Base-by-base conservation (phyloP, 2,888 invertebrate species). In the Mimachlamys varia region DNA sequence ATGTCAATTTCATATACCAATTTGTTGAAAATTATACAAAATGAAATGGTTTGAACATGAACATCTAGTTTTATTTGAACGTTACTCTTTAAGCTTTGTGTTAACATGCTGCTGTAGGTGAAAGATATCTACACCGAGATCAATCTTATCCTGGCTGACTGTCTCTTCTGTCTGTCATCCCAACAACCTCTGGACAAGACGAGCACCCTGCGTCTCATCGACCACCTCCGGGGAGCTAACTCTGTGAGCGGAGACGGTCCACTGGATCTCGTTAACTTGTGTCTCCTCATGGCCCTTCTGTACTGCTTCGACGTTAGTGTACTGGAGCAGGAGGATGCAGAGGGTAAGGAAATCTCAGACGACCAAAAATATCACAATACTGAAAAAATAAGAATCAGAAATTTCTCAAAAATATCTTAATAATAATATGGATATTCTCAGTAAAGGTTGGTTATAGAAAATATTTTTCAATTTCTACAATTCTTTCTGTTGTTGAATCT, bases 241-340 rank as follows among this genome's bases (percentile, higher is more conserved):
- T 91, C 92, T 0, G 89, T 94, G 33, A 93, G 91, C 27, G 97
- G 97, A 0, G 97, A 98, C 0, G 98, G 98, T 2, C 98, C 98
- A 19, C 97, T 99, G 38, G 98, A 98, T 96, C 98, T 98, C 95
- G 98, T 98, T 0, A 98, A 98, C 0, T 96, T 98, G 4, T 98
- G 98, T 0, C 97, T 99, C 53, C 97, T 98, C 92, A 98, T 99
- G 98, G 98, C 99, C 0, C 96, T 99, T 87, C 96, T 99, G 3
- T 98, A 98, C 96, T 98, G 98, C 0, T 97, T 99, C 90, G 99
- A 99, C 96, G 97, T 98, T 17, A 98, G 98, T 93, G 97, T 98
- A 38, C 97, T 99, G 37, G 96, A 96, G 38, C 94, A 94, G 89
- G 96, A 96, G 90, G 96, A 97, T 91, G 93, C 93, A 91, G 96